phyloP scores from a whole-genome alignment of 2,888 invertebrate species.

The Trichacis sp. region DNA sequence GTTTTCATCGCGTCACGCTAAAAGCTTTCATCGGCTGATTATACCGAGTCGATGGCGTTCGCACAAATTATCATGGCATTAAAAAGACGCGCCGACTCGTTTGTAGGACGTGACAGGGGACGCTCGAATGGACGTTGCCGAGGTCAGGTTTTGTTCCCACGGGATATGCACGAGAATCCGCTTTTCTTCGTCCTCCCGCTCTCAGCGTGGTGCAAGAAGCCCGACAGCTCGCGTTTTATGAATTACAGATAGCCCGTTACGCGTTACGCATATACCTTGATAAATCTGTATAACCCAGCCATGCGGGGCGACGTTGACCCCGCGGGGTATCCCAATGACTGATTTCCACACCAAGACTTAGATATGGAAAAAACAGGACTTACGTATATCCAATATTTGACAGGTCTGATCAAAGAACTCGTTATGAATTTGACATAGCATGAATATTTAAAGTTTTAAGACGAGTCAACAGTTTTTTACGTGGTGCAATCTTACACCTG shows the following conservation, averaged over 20 bases:
- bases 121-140: too few species aligned
- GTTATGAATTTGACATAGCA: too few species aligned
- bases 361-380: too few species aligned
- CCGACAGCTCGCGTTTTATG: conserved; percentile 53
- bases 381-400: too few species aligned
- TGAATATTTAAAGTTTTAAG: too few species aligned
- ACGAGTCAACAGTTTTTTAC: too few species aligned
- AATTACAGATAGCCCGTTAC: conserved; percentile 60
- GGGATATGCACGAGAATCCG: conserved; percentile 43
- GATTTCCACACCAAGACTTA: too few species aligned
- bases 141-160: conserved; percentile 61
- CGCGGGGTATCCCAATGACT: conserved; percentile 27
- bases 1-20: too few species aligned
- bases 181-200: conserved; percentile 40
- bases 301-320: conserved; percentile 30
- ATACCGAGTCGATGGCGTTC: neutral
- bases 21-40: too few species aligned
- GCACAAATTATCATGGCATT: neutral
- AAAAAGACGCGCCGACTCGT: conserved; percentile 1
- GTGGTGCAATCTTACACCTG: too few species aligned
- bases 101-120: neutral
- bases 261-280: conserved; percentile 36
- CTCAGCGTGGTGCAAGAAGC: conserved; percentile 56
- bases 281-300: conserved; percentile 41
- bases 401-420: too few species aligned